Evolutionary conservation across 2,113 vertebrate genomes (phyloP).

Genomic region (Ranitomeya imitator): DNA sequence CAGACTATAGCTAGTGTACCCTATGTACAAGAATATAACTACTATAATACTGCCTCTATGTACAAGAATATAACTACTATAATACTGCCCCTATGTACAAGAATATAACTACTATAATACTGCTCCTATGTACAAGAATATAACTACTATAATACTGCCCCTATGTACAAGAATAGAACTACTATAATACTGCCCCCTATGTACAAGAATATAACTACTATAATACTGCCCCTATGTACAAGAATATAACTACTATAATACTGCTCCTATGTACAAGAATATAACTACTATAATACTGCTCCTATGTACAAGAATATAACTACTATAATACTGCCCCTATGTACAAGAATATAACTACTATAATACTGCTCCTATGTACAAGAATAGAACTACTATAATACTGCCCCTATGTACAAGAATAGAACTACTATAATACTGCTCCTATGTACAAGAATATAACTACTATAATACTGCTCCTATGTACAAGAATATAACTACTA

Average conservation of each 20-base stretch:
- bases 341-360: neutral
- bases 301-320: too few relatives aligned
- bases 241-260: neutral
- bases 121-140: neutral
- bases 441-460: too few relatives aligned
- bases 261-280: too few relatives aligned
- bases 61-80: too few relatives aligned
- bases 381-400: neutral
- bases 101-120: neutral
- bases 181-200: neutral
- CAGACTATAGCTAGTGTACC: neutral
- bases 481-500: neutral
- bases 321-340: too few relatives aligned
- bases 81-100: too few relatives aligned
- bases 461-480: too few relatives aligned
- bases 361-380: neutral
- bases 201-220: neutral
- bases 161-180: neutral
- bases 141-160: neutral
- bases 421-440: too few relatives aligned
- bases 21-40: neutral
- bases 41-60: neutral
- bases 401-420: too few relatives aligned
- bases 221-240: neutral
- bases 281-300: too few relatives aligned